These are phyloP conservation scores for Druceiella hillmani DNA, from an alignment of 2,888 invertebrate species.

Conservation along the genomic window DNA sequence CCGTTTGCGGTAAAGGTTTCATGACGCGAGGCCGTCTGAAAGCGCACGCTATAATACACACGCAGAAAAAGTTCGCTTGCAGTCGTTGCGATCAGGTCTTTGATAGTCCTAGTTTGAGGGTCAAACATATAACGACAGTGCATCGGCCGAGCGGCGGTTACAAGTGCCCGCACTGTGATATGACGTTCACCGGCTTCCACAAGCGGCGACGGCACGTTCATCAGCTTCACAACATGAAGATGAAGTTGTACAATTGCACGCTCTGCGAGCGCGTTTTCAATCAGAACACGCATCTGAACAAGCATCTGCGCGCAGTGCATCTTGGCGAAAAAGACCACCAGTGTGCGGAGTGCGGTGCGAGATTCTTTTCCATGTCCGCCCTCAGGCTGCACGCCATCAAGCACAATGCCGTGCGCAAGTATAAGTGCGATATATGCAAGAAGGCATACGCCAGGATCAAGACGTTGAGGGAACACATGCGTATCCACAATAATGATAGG, in stretches of 20 bases:
- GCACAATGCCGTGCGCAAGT: slow-evolving; percentile 34
- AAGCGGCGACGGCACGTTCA: slow-evolving; percentile 38
- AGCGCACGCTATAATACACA: slow-evolving; percentile 37
- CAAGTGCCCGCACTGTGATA: slow-evolving; percentile 25
- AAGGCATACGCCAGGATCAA: slow-evolving; percentile 30
- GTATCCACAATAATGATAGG: slow-evolving; percentile 41
- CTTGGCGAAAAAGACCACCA: slow-evolving; percentile 30
- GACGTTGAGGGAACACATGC: slow-evolving; percentile 36
- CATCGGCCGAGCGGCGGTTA: slow-evolving; percentile 4
- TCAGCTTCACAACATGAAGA: no score
- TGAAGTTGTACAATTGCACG: slow-evolving; percentile 37
- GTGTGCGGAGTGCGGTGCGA: slow-evolving; percentile 33
- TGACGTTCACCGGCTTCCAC: slow-evolving; percentile 33
- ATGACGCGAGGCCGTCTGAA: slow-evolving; percentile 37
- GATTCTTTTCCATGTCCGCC: slow-evolving; percentile 34
- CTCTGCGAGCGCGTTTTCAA: slow-evolving; percentile 37
- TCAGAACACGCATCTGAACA: slow-evolving; percentile 36
- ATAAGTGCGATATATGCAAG: slow-evolving; percentile 30
- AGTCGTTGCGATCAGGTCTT: slow-evolving; percentile 38
- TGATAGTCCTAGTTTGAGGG: slow-evolving; percentile 11
- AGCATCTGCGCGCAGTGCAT: slow-evolving; percentile 39
- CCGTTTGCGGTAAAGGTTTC: slow-evolving; percentile 44
- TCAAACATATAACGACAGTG: slow-evolving; percentile 3
- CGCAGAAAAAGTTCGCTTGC: slow-evolving; percentile 36
- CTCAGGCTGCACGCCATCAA: slow-evolving; percentile 37